Evolutionary conservation across 53 echinoderm and acorn worm genomes (phyloP).

Genomic region (Zoroaster sp.): DNA sequence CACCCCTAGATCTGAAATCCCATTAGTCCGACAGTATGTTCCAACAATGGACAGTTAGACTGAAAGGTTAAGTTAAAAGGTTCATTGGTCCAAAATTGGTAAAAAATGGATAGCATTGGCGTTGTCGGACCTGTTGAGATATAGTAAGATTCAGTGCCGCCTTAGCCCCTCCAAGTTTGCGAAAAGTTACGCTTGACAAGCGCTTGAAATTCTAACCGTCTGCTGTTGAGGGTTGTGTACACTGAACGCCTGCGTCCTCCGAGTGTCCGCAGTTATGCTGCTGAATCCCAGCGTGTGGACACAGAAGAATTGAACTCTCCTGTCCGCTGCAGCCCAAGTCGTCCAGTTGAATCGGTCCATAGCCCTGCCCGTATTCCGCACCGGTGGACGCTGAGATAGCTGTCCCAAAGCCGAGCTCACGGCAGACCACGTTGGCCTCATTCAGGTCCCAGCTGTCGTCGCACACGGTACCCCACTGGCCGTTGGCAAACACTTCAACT

Average conservation of each 20-base stretch:
- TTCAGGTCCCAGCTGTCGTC: constrained; percentile 63
- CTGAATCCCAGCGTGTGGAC: constrained; percentile 5
- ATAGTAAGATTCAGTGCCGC: no score
- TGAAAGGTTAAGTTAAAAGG: no score
- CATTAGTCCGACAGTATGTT: no score
- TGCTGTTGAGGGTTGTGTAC: constrained; percentile 5
- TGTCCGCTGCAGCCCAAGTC: constrained; percentile 53
- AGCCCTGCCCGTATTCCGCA: constrained; percentile 47
- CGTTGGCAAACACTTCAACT: constrained; percentile 66
- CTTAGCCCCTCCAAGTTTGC: no score
- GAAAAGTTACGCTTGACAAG: no score
- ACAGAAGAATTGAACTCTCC: constrained; percentile 48
- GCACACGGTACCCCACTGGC: constrained; percentile 79
- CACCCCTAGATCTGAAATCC: no score
- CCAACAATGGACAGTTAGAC: no score
- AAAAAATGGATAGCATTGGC: no score
- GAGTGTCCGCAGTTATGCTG: constrained; percentile 61
- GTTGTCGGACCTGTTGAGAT: no score
- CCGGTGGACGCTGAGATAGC: background rate
- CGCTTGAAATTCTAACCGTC: no score
- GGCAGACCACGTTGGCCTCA: constrained; percentile 67
- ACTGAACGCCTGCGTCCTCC: constrained; percentile 72
- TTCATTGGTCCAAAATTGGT: no score
- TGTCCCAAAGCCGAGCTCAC: constrained; percentile 57
- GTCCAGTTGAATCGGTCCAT: constrained; percentile 63